Percentiles rank a stretch among this genome's conserved stretches.
These are phyloP conservation scores for Drosophila quadrilineata DNA, from an alignment of 1,140 invertebrate species.

Conservation along the genomic window DNA sequence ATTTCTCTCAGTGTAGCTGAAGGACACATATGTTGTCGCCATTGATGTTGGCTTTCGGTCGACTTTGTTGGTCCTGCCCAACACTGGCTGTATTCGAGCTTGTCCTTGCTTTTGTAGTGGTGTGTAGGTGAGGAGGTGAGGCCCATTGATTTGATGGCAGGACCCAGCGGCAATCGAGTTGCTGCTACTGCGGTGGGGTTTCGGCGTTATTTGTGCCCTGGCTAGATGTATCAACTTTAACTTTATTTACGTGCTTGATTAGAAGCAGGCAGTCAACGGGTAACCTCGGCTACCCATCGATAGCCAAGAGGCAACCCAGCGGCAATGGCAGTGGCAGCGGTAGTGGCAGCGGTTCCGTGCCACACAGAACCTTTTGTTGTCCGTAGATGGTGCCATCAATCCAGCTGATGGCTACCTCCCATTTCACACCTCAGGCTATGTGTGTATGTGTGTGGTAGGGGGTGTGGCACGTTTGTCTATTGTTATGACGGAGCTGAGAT, in stretches of 20 bases:
- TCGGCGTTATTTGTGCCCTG: slow-evolving; percentile 18
- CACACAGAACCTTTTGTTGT: slow-evolving; percentile 8
- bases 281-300: neutral
- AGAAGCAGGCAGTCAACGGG: slow-evolving; percentile 49
- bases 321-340: neutral
- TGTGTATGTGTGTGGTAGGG: neutral
- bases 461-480: slow-evolving; percentile 1
- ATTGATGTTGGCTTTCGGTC: slow-evolving; percentile 63
- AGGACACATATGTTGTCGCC: slow-evolving; percentile 41
- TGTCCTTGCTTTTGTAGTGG: neutral
- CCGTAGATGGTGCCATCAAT: slow-evolving; percentile 19
- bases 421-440: slow-evolving; percentile 23
- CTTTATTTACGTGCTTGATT: slow-evolving; percentile 79
- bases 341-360: neutral
- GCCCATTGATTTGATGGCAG: slow-evolving; percentile 61
- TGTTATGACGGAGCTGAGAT: slow-evolving; percentile 35
- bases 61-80: slow-evolving; percentile 48
- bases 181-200: neutral
- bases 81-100: neutral
- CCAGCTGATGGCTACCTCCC: slow-evolving; percentile 2
- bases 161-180: slow-evolving; percentile 46
- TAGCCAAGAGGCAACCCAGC: neutral
- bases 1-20: slow-evolving; percentile 18
- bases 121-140: slow-evolving; percentile 37
- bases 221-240: slow-evolving; percentile 63